These are phyloP conservation scores for fruit fly (Drosophila melanogaster) DNA, from an alignment of 1,140 invertebrate species.

Conservation along the genomic window Release_6_plus_ISO1_MT NT_033779.5:14128501-14129000, in stretches of 20 bases:
- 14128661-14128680: slow-evolving; percentile 81
- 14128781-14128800: slow-evolving; percentile 22
- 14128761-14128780: slow-evolving; percentile 1
- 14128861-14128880: slow-evolving; percentile 20
- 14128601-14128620: slow-evolving; percentile 56
- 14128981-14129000: slow-evolving; percentile 77
- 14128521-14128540: slow-evolving; percentile 37
- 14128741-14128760: neutral
- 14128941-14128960: slow-evolving; percentile 17
- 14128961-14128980: slow-evolving; percentile 60
- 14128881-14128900: slow-evolving; percentile 48
- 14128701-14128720: slow-evolving; percentile 76
- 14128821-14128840: slow-evolving; percentile 46
- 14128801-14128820: slow-evolving; percentile 52
- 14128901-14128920: slow-evolving; percentile 81
- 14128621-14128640: slow-evolving; percentile 12
- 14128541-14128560: slow-evolving; percentile 8
- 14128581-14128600: slow-evolving; percentile 28
- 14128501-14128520: slow-evolving; percentile 69
- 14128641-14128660: slow-evolving; percentile 51
- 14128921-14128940: slow-evolving; percentile 75
- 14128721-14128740: slow-evolving; percentile 46
- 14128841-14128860: slow-evolving; percentile 36
- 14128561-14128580: neutral
- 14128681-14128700: slow-evolving; percentile 82